phyloP scores from a whole-genome alignment of 2,113 vertebrate species.

The Chionodraco myersi region DNA sequence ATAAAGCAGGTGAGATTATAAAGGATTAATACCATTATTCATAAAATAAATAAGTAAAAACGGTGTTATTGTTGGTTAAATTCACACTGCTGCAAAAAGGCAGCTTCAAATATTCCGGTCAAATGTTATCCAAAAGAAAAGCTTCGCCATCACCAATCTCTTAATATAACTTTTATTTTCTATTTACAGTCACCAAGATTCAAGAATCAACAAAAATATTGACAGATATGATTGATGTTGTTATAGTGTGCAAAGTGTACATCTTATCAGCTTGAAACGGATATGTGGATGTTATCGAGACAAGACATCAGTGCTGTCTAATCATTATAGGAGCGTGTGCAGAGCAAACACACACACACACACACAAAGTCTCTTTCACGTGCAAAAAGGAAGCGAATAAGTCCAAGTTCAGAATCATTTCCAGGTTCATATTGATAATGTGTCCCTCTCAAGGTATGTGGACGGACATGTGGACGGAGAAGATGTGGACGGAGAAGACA shows the following conservation, averaged over 20 bases:
- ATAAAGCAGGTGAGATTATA: too few relatives aligned
- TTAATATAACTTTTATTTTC: neutral
- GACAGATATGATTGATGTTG: neutral
- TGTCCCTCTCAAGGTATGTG: conserved; percentile 57
- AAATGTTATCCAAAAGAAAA: neutral
- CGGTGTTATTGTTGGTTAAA: too few relatives aligned
- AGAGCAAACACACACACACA: conserved; percentile 27
- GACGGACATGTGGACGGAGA: conserved; percentile 10
- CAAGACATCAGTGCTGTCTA: neutral
- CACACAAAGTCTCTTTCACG: neutral
- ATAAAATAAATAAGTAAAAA: too few relatives aligned
- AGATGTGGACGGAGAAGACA: conserved; percentile 15
- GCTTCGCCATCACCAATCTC: neutral
- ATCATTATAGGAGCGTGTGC: neutral
- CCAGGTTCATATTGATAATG: conserved; percentile 70
- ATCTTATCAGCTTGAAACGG: conserved; percentile 62
- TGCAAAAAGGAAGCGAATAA: conserved; percentile 1
- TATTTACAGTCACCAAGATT: conserved; percentile 25
- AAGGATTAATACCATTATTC: too few relatives aligned
- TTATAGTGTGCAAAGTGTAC: conserved; percentile 49
- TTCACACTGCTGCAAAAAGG: too few relatives aligned
- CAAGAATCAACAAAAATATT: neutral
- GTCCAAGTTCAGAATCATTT: conserved; percentile 1
- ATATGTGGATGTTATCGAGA: conserved; percentile 47
- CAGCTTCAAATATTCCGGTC: too few relatives aligned